Evolutionary conservation across 2,113 vertebrate species (phyloP).

Genomic region (Pluvianellus socialis): DNA sequence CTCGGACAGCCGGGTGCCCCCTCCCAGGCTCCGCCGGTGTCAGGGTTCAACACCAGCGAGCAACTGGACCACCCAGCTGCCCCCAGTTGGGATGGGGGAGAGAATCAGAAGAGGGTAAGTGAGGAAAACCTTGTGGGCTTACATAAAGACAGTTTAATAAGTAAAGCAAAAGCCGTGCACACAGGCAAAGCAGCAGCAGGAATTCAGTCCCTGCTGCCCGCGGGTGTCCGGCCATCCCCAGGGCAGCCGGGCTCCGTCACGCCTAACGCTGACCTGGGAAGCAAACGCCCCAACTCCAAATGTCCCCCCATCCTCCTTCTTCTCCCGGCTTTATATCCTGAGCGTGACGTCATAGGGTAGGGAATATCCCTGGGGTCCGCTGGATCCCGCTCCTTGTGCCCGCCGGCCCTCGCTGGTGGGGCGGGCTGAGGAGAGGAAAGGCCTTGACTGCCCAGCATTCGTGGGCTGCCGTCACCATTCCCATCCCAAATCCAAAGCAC

Average conservation of each 20-base stretch:
- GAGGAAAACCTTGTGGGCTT: background rate
- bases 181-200: background rate
- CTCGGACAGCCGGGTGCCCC: rapidly evolving
- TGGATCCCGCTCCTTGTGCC: too few species aligned
- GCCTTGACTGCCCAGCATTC: background rate
- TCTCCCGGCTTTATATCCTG: background rate
- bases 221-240: background rate
- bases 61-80: background rate
- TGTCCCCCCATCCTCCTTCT: background rate
- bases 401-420: background rate
- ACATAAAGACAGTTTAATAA: background rate
- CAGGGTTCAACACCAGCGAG: background rate
- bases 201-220: background rate
- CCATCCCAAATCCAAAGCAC: background rate
- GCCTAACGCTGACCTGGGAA: background rate
- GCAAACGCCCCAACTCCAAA: background rate
- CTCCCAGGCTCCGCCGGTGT: rapidly evolving
- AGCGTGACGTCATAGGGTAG: background rate
- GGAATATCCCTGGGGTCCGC: background rate
- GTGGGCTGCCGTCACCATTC: background rate
- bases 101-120: background rate
- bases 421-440: background rate
- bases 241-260: background rate
- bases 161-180: background rate
- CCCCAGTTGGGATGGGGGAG: background rate